Evolutionary conservation across 1,140 invertebrate species (phyloP), one percentile per base, ranked within the genome.

Genomic region (Sitophilus oryzae): DNA sequence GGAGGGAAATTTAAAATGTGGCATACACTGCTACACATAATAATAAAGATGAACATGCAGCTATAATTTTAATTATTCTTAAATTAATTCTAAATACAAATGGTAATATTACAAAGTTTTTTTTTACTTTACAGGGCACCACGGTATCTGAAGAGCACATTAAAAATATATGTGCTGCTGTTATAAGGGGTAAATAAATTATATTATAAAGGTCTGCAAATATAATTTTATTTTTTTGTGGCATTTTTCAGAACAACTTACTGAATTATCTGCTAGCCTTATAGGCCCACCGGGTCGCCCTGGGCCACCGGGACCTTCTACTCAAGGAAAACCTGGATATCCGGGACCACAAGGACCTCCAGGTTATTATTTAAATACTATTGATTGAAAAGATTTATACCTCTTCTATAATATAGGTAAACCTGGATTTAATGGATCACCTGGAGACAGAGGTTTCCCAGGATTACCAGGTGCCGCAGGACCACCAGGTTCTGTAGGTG

Each of bases 391-490:
- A 23, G 20, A 35, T 15, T 42, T n/a, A 4, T 50, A 18, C 5
- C 35, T 45, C 16, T 57, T 46, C 11, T 54, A n/a, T 40, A 25
- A 42, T 53, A 37, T 60, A 69, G 73, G 73, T 49, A 63, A 68
- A 37, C 59, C 59, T 11, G 69, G 69, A 18, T 58, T 50, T 44
- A 66, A 64, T 55, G 74, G 66, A 15, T 58, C 64, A 56, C 72
- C 64, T 20, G 70, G 70, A 8, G 68, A 70, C 44, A 73, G 80
- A 42, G 87, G 86, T 14, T 83, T 82, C 58, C 74, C 79, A 2
- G 86, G 86, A 14, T 72, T 82, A 43, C 74, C 79, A 0, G 84
- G 84, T 15, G 73, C 78, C 9, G 69, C 75, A 18, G 84, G 83
- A 2, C 69, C 73, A 11, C 69, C 74, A 6, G 85, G 86, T 18